phyloP scores from a whole-genome alignment of 2,797 vertebrate genomes.

The Pogonophryne albipinna region DNA sequence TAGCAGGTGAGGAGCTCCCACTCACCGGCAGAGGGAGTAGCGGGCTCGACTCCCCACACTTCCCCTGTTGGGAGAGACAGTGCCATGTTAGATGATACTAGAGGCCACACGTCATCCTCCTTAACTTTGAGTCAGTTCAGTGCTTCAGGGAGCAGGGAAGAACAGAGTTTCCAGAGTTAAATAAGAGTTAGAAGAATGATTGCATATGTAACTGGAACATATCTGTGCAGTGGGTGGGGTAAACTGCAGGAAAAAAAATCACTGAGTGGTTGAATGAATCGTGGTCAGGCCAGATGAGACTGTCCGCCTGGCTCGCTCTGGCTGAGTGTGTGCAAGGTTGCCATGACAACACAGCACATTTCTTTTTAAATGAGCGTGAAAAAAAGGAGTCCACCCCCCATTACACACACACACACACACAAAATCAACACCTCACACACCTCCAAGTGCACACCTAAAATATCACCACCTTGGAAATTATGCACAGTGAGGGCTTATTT shows the following conservation, averaged over 20 bases:
- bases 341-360: conserved; percentile 80
- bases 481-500: conserved; percentile 7
- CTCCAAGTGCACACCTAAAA: neutral
- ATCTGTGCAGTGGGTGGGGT: neutral
- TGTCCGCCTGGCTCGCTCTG: conserved; percentile 45
- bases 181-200: neutral
- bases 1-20: conserved; percentile 42
- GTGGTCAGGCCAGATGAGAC: conserved; percentile 76
- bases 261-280: conserved; percentile 31
- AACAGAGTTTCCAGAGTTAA: neutral
- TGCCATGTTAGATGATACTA: conserved; percentile 36
- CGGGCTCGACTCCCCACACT: conserved; percentile 70
- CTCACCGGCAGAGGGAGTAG: conserved; percentile 83
- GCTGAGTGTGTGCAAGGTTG: conserved; percentile 71
- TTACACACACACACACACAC: neutral
- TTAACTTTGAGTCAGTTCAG: conserved; percentile 34
- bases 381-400: conserved; percentile 16
- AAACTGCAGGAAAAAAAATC: conserved; percentile 6
- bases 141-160: neutral
- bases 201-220: neutral
- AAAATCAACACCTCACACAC: conserved; percentile 49
- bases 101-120: conserved; percentile 41
- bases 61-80: conserved; percentile 73
- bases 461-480: conserved; percentile 33
- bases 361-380: conserved; percentile 68